Evolutionary conservation across 92 coral and sea anemone genomes (phyloP).

Genomic region (Plumapathes pennacea): DNA sequence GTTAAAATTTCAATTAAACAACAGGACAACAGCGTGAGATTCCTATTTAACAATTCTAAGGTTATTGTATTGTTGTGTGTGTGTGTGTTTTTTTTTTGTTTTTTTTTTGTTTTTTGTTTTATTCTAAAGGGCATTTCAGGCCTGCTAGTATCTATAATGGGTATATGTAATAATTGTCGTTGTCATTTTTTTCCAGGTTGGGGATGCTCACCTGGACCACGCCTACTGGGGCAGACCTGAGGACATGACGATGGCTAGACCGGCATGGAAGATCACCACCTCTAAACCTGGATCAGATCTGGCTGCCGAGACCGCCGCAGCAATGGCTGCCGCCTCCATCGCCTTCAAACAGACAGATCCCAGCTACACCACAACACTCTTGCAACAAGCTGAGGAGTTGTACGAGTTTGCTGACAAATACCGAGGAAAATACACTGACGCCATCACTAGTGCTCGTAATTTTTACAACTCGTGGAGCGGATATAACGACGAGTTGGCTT

Average conservation of each 20-base stretch:
- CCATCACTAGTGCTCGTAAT: conserved; percentile 39
- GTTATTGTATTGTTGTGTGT: too few relatives aligned
- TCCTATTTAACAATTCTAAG: too few relatives aligned
- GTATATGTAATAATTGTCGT: too few relatives aligned
- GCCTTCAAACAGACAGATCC: conserved; percentile 48
- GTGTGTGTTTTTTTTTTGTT: too few relatives aligned
- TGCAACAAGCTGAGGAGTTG: conserved; percentile 66
- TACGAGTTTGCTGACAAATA: conserved; percentile 56
- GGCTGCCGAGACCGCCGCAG: conserved; percentile 72
- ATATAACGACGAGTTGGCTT: conserved; percentile 64
- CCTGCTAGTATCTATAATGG: too few relatives aligned
- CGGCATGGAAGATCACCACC: conserved; percentile 64
- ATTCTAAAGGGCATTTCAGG: too few relatives aligned
- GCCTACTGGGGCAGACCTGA: conserved; percentile 82
- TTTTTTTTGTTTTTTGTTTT: too few relatives aligned
- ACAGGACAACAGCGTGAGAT: too few relatives aligned
- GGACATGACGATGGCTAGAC: conserved; percentile 66
- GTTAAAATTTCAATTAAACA: too few relatives aligned
- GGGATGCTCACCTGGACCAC: conserved; percentile 65
- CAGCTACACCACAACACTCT: conserved; percentile 41
- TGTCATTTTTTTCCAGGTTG: conserved; percentile 31
- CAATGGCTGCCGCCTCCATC: conserved; percentile 49
- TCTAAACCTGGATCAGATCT: conserved; percentile 68
- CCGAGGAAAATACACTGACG: conserved; percentile 47
- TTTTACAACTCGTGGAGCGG: conserved; percentile 44